Base-by-base conservation (phyloP, 2,888 invertebrate species). In the Agrochola macilenta region DNA sequence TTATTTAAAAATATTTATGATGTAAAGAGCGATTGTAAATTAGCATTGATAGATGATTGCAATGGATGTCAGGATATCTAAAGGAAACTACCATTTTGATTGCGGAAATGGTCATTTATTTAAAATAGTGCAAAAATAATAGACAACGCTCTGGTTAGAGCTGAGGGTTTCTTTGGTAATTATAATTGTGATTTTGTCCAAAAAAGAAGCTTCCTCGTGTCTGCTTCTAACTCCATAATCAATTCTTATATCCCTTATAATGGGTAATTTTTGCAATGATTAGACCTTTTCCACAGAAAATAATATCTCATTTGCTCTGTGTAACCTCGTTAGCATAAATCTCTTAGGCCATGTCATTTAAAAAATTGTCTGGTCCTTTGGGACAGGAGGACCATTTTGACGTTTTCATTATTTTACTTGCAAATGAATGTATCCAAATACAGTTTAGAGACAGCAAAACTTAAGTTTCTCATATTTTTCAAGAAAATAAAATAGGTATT, bases 1-100 rank as follows among this genome's bases (percentile, higher is more conserved):
- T 23, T 52, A 52, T 52, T 52, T 52, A 52, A 52, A 23, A 11
- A n/a, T 63, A 69, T 79, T 68, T 79, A 74, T 69, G 14, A 58
- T n/a, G 54, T 35, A 75, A 46, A 20, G 17, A 63, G 5, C 4
- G 3, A 17, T 54, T 54, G 17, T 68, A 72, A 49, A 69, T 69
- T 17, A 11, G n/a, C 26, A 9, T 46, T 23, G 11, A 20, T 26
- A 26, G 3, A 2, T 23, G 3, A 0, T 20, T 20, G n/a, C n/a
- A 23, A 2, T 23, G 23, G 8, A 26, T 43, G 20, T 23, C 12
- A 14, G 14, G 12, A 43, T 58, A 30, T 2, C 30, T 60, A n/a
- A n/a, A 57, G 23, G 9, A 23, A 52, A 52, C 20, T 52, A 20
- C 2, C 20, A 7, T 20, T 54, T 2, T 23, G 23, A 52, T 8